Evolutionary conservation across 2,888 invertebrate species (phyloP), one percentile per base, ranked within the genome.

Genomic region (Synergus itoensis): DNA sequence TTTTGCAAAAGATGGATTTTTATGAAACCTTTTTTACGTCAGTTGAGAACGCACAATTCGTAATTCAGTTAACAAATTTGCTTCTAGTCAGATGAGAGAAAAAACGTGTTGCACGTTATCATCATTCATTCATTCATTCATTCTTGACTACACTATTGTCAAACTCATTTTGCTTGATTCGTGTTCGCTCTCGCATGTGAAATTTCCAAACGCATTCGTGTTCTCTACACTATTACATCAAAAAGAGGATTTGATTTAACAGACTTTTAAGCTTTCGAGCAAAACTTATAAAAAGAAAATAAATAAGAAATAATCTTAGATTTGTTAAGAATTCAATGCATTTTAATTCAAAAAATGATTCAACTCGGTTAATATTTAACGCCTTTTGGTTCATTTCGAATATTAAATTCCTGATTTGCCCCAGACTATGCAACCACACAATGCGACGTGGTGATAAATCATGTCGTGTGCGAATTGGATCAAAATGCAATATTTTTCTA

Each of bases 101-200:
- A 69, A 48, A 48, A 28, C 14, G 12, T 45, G 21, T 69, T 69
- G 28, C 69, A 45, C 21, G 28, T 69, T 45, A 69, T 69, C 45
- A 45, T 45, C 69, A 69, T 69, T 48, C 28, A 69, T 69, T 28
- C 28, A 28, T 28, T 45, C 43, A 69, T 69, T 45, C 45, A 69
- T 69, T 69, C 69, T 48, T 48, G 28, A 48, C 48, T 28, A 48
- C 9, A 36, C 69, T 69, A 69, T 69, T 69, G 69, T 69, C 9
- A 43, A 5, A 28, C 16, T 69, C 48, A 69, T 69, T 69, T 69
- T 45, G 28, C 45, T 48, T 9, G 28, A 48, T 21, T 69, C 28
- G 45, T 21, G 28, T 48, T 69, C 45, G 18, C 69, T 69, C 69
- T 69, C 28, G 48, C 69, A 45, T 69, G 8, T 69, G 12, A 69